Conservation (phyloP, 2,113 vertebrate species). For the Fregetta grallaria region DNA sequence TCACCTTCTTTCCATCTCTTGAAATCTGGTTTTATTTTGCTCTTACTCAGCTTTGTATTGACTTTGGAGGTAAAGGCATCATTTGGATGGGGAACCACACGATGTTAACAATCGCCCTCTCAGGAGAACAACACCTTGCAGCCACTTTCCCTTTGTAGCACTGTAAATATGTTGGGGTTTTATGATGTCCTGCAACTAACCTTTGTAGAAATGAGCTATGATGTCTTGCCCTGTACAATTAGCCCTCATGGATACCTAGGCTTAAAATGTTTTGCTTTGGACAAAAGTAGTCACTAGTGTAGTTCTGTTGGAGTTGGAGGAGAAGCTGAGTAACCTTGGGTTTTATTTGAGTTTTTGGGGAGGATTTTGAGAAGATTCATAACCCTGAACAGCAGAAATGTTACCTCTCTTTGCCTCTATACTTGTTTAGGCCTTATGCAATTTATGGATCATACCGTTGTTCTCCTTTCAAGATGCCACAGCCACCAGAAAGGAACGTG, state of each 20-base stretch:
- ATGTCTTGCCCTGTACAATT: neutral
- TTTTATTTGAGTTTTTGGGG: neutral
- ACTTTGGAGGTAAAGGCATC: neutral
- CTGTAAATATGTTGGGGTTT: neutral
- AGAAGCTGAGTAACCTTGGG: neutral
- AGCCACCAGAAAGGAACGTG: neutral
- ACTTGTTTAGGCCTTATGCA: neutral
- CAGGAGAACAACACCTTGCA: neutral
- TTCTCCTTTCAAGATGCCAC: neutral
- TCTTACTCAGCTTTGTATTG: neutral
- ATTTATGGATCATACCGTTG: neutral
- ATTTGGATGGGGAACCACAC: neutral
- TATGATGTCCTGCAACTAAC: neutral
- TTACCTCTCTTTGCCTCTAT: neutral
- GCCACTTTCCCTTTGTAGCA: neutral
- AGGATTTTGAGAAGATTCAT: neutral
- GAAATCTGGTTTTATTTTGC: neutral
- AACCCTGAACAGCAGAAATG: neutral
- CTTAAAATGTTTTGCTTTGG: neutral
- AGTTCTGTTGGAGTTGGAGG: neutral
- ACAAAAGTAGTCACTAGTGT: neutral
- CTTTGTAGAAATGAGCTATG: neutral
- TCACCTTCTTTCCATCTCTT: neutral
- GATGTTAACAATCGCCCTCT: neutral
- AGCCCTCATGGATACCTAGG: fast-evolving